phyloP scores from a whole-genome alignment of 2,797 vertebrate genomes.

The Hoplostethus atlanticus region DNA sequence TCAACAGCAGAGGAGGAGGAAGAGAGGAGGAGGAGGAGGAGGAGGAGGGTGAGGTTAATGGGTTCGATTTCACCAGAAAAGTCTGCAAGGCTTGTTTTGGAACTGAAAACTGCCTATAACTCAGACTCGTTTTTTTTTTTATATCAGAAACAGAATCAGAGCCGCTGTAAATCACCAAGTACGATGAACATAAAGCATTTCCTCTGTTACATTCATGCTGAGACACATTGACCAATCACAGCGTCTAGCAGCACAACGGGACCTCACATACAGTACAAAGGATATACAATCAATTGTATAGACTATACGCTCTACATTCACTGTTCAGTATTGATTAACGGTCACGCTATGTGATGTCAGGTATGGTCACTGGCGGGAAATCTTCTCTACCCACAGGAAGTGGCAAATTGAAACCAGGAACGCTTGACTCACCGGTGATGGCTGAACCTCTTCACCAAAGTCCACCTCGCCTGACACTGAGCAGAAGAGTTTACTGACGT shows the following conservation, averaged over 20 bases:
- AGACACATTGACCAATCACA: conserved; percentile 38
- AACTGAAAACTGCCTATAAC: conserved; percentile 53
- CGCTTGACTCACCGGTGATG: too few relatives aligned
- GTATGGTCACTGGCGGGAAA: too few relatives aligned
- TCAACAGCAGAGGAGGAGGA: conserved; percentile 29
- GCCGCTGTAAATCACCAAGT: conserved; percentile 50
- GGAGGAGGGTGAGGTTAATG: conserved; percentile 55
- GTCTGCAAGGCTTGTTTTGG: conserved; percentile 58
- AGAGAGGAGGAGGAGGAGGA: conserved; percentile 2
- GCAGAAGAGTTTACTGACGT: too few relatives aligned
- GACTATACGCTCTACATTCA: too few relatives aligned
- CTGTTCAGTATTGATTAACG: too few relatives aligned
- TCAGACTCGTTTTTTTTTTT: conserved; percentile 62
- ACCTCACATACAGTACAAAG: conserved; percentile 7
- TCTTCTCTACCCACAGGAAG: too few relatives aligned
- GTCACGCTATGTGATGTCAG: too few relatives aligned
- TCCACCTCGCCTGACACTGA: too few relatives aligned
- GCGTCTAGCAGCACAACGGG: conserved; percentile 35
- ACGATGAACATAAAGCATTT: conserved; percentile 53
- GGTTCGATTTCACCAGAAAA: conserved; percentile 62
- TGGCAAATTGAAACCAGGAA: too few relatives aligned
- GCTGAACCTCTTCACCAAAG: too few relatives aligned
- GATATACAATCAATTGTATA: too few relatives aligned
- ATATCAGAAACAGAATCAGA: conserved; percentile 43
- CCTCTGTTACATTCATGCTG: conserved; percentile 30